Conservation (phyloP, 2,888 invertebrate species). For the Tetranychus truncatus region DNA sequence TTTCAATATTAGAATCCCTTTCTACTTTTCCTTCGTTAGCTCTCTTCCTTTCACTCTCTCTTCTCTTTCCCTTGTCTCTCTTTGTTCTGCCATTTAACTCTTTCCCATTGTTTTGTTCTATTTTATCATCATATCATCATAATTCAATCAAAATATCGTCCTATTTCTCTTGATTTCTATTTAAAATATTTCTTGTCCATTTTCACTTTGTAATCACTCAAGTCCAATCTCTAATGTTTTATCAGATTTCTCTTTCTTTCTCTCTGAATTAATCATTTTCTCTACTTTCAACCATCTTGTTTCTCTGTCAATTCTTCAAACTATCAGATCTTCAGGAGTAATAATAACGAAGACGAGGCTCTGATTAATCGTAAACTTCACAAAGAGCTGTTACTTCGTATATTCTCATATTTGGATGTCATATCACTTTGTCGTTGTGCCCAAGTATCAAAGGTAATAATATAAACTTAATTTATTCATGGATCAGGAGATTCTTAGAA, state of each 20-base stretch:
- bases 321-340: background rate
- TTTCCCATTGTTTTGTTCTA: too few species aligned
- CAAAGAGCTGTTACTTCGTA: conserved; percentile 78
- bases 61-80: background rate
- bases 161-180: too few species aligned
- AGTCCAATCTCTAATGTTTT: too few species aligned
- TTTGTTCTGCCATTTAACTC: background rate
- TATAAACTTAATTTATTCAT: background rate
- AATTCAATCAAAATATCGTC: too few species aligned
- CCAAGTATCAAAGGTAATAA: conserved; percentile 41
- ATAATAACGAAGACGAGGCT: conserved; percentile 46
- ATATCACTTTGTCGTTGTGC: conserved; percentile 87
- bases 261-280: background rate
- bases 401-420: conserved; percentile 86
- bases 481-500: background rate
- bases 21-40: background rate
- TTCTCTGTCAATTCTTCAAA: background rate
- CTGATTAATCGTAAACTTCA: conserved; percentile 85
- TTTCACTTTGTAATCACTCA: too few species aligned
- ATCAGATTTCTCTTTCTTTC: too few species aligned
- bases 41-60: background rate
- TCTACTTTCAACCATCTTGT: background rate
- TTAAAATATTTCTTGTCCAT: too few species aligned
- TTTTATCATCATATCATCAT: too few species aligned
- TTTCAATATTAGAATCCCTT: background rate